phyloP scores from a whole-genome alignment of 1,140 invertebrate genomes.

The Lepidurus apus region DNA sequence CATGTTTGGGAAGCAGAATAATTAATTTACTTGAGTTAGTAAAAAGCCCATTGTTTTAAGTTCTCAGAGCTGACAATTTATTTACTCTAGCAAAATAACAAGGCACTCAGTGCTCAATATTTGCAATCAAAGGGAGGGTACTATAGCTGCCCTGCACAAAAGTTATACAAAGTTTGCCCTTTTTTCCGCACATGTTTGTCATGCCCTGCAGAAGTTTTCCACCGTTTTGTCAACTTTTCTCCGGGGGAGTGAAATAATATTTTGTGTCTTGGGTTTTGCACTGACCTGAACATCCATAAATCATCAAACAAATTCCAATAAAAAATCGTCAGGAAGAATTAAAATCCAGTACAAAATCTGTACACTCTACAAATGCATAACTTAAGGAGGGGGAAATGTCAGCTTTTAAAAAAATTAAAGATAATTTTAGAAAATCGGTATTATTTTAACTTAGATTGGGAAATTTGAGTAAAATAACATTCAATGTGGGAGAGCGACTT shows the following conservation, averaged over 20 bases:
- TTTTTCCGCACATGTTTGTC: background rate
- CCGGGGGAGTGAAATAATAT: background rate
- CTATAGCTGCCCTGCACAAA: slow-evolving; percentile 16
- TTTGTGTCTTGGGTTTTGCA: background rate
- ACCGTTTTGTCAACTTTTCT: background rate
- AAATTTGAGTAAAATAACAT: background rate
- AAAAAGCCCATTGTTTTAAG: background rate
- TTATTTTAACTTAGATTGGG: background rate
- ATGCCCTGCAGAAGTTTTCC: slow-evolving; percentile 21
- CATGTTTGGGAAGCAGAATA: too few species aligned
- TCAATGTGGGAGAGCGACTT: background rate
- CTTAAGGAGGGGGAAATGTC: background rate
- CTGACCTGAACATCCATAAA: background rate
- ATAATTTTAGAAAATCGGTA: background rate
- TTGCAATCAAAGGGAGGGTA: background rate
- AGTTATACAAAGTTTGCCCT: background rate
- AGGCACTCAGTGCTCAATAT: slow-evolving; percentile 18
- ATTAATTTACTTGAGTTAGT: too few species aligned
- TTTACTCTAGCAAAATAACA: slow-evolving; percentile 13
- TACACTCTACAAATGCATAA: background rate
- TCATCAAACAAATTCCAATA: background rate
- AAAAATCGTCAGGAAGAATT: slow-evolving; percentile 19
- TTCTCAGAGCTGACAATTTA: slow-evolving; percentile 8
- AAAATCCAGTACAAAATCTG: background rate
- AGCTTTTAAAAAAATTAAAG: background rate